These are phyloP conservation scores for Anomalospiza imberbis DNA, from an alignment of 2,797 vertebrate genomes.

Conservation along the genomic window DNA sequence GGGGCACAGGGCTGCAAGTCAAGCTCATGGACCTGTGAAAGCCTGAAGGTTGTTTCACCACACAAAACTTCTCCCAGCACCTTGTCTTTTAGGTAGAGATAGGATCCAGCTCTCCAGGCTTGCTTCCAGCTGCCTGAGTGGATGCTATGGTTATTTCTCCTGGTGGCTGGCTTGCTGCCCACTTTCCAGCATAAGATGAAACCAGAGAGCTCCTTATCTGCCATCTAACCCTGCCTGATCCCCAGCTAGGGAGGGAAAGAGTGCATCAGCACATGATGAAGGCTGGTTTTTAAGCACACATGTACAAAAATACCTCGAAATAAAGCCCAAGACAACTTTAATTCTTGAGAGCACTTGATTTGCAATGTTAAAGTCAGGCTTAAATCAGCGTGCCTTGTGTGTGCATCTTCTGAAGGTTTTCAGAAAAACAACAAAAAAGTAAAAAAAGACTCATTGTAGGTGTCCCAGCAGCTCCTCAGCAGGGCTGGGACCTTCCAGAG, in stretches of 20 bases:
- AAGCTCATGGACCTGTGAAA: not conserved
- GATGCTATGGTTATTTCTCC: not conserved
- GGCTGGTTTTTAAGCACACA: not conserved
- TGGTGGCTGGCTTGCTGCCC: not conserved
- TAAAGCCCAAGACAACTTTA: not conserved
- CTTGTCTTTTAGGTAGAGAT: not conserved
- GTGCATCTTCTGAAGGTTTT: not conserved
- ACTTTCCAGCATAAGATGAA: not conserved
- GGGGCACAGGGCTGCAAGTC: not conserved
- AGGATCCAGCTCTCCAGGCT: not conserved
- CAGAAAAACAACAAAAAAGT: not conserved
- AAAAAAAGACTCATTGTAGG: not conserved
- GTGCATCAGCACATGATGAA: not conserved
- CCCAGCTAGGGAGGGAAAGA: not conserved
- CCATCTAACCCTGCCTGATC: not conserved
- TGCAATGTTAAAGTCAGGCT: not conserved
- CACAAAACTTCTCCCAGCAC: not conserved
- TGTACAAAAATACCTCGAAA: not conserved
- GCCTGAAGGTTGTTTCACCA: not conserved
- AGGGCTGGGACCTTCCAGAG: not conserved
- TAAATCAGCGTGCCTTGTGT: not conserved
- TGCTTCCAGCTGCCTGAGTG: not conserved
- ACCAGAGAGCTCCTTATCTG: not conserved
- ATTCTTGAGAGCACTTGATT: not conserved
- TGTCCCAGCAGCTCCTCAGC: not conserved